Base-by-base conservation (phyloP, 2,888 invertebrate genomes). In the Drosophila melanocephala region DNA sequence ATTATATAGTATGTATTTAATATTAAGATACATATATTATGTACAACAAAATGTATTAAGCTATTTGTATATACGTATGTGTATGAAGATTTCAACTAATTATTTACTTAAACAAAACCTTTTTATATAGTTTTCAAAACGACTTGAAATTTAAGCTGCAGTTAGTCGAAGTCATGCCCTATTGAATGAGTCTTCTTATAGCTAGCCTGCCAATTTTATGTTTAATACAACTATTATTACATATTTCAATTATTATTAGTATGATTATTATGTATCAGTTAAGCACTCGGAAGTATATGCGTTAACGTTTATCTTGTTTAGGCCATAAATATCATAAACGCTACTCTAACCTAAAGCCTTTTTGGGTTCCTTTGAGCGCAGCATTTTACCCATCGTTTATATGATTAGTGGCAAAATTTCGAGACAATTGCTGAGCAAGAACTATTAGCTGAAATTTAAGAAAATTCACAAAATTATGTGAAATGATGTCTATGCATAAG, bases 171-270 rank as follows among this genome's bases (percentile, higher is more conserved):
- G 82, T 84, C 82, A 81, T 75, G 68, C 73, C 81, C 78, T 73
- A 87, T 69, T 76, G 67, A 85, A 77, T 76, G 80, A 87, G 90
- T 87, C 90, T 85, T 85, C 88, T 89, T 77, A 79, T 77, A 81
- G 75, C 85, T 82, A 87, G 80, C 90, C 85, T 85, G 88, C 85
- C 85, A 85, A 89, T 75, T 72, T 69, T 75, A 79, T 70, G 62
- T 76, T 83, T 76, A 76, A 64, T 53, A 30, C 10, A 58, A 70
- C 63, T 77, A 72, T 65, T 63, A 67, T 55, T 53, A 77, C 35
- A n/a, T 9, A 65, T 63, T 60, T 57, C 55, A 51, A 66, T 59
- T 59, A 71, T 50, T 55, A 60, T 50, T 37, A 53, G 39, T 70
- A 62, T 65, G 39, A 47, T 55, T 64, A 52, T 35, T 12, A 55